Conservation (phyloP, 2,888 invertebrate species). For the Chelonus formosanus region DNA sequence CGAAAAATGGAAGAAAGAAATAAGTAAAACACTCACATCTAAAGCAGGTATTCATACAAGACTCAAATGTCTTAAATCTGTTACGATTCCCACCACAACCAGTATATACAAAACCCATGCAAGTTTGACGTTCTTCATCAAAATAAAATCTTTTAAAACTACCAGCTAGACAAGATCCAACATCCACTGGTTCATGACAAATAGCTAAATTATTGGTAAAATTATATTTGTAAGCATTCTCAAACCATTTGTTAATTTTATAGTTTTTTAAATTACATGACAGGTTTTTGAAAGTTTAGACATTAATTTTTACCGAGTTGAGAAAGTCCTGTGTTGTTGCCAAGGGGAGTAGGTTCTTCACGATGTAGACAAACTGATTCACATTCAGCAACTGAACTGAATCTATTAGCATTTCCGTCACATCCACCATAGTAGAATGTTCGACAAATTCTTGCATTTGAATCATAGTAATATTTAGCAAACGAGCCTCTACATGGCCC, state of each 20-base stretch:
- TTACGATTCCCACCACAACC: conserved; percentile 91
- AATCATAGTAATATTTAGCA: conserved; percentile 78
- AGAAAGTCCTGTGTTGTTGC: conserved; percentile 60
- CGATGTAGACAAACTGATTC: conserved; percentile 74
- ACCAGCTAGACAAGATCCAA: conserved; percentile 70
- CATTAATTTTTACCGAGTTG: conserved; percentile 55
- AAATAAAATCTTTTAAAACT: conserved; percentile 77
- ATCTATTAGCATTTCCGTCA: conserved; percentile 84
- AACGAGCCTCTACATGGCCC: conserved; percentile 77
- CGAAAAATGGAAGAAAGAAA: not conserved
- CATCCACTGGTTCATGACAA: conserved; percentile 72
- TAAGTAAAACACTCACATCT: conserved; percentile 56
- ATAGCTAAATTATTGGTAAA: conserved; percentile 66
- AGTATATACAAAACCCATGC: conserved; percentile 81
- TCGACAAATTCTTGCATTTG: conserved; percentile 70
- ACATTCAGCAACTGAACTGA: conserved; percentile 79
- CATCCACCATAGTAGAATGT: conserved; percentile 85
- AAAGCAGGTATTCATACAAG: conserved; percentile 73
- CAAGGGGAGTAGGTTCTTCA: conserved; percentile 67
- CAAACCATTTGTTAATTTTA: too few relatives aligned
- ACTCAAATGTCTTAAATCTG: conserved; percentile 79
- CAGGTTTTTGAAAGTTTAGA: not conserved
- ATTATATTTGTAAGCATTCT: not conserved
- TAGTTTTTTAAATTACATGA: not conserved
- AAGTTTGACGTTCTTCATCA: conserved; percentile 74